A percentile compares a stretch with the other conserved stretches of the same genome.
These are phyloP conservation scores for Pluvialis apricaria DNA, from an alignment of 2,113 vertebrate genomes.

Conservation along the genomic window DNA sequence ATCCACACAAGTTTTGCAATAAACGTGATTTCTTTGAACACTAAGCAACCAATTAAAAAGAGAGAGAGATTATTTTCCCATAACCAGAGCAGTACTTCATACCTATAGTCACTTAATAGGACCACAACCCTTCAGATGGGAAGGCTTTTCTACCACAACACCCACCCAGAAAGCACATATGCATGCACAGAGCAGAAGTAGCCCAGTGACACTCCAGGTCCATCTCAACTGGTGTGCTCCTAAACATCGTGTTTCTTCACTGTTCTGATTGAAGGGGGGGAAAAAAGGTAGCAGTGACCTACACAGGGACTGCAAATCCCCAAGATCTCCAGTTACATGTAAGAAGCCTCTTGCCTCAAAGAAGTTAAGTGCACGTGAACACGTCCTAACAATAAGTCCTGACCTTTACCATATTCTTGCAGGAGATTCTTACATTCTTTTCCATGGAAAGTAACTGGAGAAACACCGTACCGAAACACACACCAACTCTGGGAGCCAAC, in stretches of 20 bases:
- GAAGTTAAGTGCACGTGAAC: not conserved
- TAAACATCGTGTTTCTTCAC: not conserved
- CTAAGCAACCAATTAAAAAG: not conserved
- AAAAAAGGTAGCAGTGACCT: not conserved
- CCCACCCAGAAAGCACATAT: not conserved
- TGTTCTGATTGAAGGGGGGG: not conserved
- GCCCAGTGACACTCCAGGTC: not conserved
- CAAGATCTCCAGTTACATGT: not conserved
- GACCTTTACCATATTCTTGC: not conserved
- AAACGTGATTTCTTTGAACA: not conserved
- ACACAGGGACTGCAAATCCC: not conserved
- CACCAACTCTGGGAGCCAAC: not conserved
- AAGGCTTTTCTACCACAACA: not conserved
- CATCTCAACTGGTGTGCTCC: not conserved
- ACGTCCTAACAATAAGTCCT: not conserved
- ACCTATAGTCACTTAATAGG: not conserved
- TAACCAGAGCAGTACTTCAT: not conserved
- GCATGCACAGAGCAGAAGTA: rapidly evolving
- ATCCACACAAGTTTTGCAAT: not conserved
- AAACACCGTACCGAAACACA: not conserved
- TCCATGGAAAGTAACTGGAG: not conserved
- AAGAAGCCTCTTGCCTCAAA: not conserved
- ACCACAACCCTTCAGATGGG: not conserved
- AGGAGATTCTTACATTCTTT: not conserved
- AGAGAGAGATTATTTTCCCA: not conserved